Conservation (phyloP, 1,140 invertebrate species). For the Atta texana region DNA sequence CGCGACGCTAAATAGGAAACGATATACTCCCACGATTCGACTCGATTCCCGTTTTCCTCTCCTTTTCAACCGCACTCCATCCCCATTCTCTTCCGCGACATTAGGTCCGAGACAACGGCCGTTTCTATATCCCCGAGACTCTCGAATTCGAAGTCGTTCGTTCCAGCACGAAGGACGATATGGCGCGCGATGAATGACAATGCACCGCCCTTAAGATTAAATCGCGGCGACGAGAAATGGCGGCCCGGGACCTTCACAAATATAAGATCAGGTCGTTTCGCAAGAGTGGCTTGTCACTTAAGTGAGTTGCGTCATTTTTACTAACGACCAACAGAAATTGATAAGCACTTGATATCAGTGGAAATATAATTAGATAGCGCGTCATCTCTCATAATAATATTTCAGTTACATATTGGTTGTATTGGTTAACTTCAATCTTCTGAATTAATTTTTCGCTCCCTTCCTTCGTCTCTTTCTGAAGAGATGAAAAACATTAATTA, state of each 20-base stretch:
- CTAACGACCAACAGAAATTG: slow-evolving; percentile 8
- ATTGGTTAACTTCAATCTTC: background rate
- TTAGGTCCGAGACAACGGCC: slow-evolving; percentile 66
- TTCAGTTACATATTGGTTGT: background rate
- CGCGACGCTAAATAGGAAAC: slow-evolving; percentile 75
- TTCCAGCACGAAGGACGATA: slow-evolving; percentile 55
- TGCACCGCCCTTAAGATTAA: slow-evolving; percentile 58
- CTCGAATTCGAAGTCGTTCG: slow-evolving; percentile 61
- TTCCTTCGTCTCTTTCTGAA: background rate
- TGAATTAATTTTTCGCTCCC: background rate
- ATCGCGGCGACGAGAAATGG: slow-evolving; percentile 37
- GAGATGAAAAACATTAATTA: background rate
- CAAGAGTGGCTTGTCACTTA: slow-evolving; percentile 34
- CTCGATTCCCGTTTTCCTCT: slow-evolving; percentile 65
- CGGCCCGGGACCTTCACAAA: slow-evolving; percentile 25
- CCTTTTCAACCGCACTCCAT: slow-evolving; percentile 40
- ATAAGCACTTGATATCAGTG: slow-evolving; percentile 20
- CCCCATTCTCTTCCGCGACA: slow-evolving; percentile 74
- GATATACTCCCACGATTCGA: slow-evolving; percentile 75
- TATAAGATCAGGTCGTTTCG: slow-evolving; percentile 33
- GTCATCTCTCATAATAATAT: slow-evolving; percentile 8
- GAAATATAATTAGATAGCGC: slow-evolving; percentile 42
- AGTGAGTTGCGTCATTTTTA: slow-evolving; percentile 20
- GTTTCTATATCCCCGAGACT: slow-evolving; percentile 50
- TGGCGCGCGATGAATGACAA: slow-evolving; percentile 61